Evolutionary conservation across 2,888 invertebrate species (phyloP).

Genomic region (Cyclophora punctaria): DNA sequence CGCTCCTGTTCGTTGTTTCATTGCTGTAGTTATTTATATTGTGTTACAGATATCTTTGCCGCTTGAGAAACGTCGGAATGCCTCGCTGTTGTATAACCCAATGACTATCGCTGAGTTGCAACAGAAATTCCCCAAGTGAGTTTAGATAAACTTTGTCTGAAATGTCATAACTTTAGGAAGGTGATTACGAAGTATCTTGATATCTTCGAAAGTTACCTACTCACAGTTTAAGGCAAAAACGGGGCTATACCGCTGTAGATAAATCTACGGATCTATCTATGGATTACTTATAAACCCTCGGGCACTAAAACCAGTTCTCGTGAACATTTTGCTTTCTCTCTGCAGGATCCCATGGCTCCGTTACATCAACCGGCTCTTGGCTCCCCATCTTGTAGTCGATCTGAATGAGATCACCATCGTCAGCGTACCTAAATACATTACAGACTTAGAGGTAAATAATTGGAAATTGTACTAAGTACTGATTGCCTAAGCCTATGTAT

Average conservation of each 20-base stretch:
- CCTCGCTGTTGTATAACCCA: conserved; percentile 92
- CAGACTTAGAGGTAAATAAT: conserved; percentile 76
- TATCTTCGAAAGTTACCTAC: too few species aligned
- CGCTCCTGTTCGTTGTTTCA: conserved; percentile 1
- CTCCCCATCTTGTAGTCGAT: conserved; percentile 76
- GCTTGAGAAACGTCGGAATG: conserved; percentile 92
- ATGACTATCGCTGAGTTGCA: conserved; percentile 88
- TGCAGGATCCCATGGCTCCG: conserved; percentile 83
- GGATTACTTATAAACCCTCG: too few species aligned
- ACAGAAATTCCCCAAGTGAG: conserved; percentile 78
- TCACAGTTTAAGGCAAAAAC: too few species aligned
- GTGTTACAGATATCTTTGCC: conserved; percentile 85
- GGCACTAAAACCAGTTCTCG: too few species aligned
- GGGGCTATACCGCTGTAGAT: too few species aligned
- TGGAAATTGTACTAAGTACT: too few species aligned
- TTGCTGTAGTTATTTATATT: neutral
- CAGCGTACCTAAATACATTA: conserved; percentile 87
- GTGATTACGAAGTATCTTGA: too few species aligned
- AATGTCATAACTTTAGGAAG: too few species aligned
- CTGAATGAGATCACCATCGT: conserved; percentile 87
- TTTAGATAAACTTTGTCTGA: conserved; percentile 1
- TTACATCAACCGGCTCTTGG: conserved; percentile 88
- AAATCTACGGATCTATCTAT: too few species aligned
- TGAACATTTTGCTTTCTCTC: neutral
- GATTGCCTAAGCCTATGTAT: too few species aligned